Conservation (phyloP, 2,888 invertebrate species). For the Choristoneura rosaceana region DNA sequence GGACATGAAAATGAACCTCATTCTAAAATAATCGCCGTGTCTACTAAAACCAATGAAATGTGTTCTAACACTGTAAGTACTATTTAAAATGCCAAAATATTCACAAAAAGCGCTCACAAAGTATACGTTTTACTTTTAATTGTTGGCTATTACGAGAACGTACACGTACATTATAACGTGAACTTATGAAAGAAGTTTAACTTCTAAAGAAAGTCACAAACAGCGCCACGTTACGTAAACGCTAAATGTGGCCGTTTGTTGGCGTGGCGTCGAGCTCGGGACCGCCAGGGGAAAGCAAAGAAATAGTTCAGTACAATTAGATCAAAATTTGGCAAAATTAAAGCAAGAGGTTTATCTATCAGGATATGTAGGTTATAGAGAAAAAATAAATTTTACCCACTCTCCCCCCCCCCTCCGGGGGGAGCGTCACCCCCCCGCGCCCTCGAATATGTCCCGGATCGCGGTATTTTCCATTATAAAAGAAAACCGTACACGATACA, state of each 20-base stretch:
- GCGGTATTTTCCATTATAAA: too few relatives aligned
- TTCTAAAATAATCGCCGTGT: conserved; percentile 32
- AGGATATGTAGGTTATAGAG: too few relatives aligned
- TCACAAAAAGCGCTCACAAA: conserved; percentile 9
- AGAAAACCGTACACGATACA: too few relatives aligned
- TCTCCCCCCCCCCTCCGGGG: too few relatives aligned
- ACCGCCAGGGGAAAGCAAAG: not conserved
- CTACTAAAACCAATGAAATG: conserved; percentile 20
- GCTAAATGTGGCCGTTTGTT: not conserved
- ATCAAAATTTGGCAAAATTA: too few relatives aligned
- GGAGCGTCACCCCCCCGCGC: too few relatives aligned
- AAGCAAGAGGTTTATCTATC: too few relatives aligned
- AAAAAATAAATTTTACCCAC: too few relatives aligned
- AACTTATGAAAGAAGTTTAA: conserved; percentile 34
- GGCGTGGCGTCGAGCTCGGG: conserved; percentile 2
- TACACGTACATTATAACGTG: conserved; percentile 26
- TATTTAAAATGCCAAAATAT: conserved; percentile 9
- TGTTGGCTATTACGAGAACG: conserved; percentile 19
- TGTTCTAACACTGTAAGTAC: not conserved
- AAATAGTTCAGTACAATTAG: too few relatives aligned
- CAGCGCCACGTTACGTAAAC: conserved; percentile 10
- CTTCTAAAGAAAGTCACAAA: conserved; percentile 21
- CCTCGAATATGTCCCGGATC: too few relatives aligned
- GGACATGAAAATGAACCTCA: conserved; percentile 25
- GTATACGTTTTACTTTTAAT: conserved; percentile 29